Base-by-base conservation (phyloP, 2,797 vertebrate species). In the Brachymystax lenok region DNA sequence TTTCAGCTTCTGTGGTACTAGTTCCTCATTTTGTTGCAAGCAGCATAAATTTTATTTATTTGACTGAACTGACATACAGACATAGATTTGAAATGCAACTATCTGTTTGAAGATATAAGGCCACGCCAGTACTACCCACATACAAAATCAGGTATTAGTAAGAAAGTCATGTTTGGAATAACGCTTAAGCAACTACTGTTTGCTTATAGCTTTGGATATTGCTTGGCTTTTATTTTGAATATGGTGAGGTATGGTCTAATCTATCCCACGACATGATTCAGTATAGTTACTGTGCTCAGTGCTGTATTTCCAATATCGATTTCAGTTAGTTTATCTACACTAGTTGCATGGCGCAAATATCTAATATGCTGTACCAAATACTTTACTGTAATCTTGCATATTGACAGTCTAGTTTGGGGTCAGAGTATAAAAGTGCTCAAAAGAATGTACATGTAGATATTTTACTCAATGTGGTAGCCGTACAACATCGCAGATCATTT, bases 341-440 rank as follows among this genome's bases (percentile, higher is more conserved):
- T 85, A 85, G 82, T 84, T 88, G 74, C 68, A 87, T 80, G 89
- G 92, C 92, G 90, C 92, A 90, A 88, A 89, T 88, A 87, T 90
- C 76, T 85, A 85, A 87, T 86, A 84, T 91, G 83, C 83, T 89
- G 88, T 92, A 93, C 92, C 92, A 95, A 94, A 94, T 93, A 93
- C 86, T 85, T 74, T 74, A 76, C 76, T 90, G 87, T 85, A 78
- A 85, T 79, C 74, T 85, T 83, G 81, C 82, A 83, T 89, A 75
- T 87, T 84, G 85, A 89, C 88, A 86, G 85, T 90, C 83, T 79
- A 79, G 63, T 82, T 87, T 74, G 77, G 63, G 75, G 74, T 90
- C 85, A 86, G 78, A 86, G 76, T 90, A 51, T 27, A 88, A 10
- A 87, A 79, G 77, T 78, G 28, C 77, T 63, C 27, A 75, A 74